Evolutionary conservation across 2,113 vertebrate genomes (phyloP).

Genomic region (Ondatra zibethicus): DNA sequence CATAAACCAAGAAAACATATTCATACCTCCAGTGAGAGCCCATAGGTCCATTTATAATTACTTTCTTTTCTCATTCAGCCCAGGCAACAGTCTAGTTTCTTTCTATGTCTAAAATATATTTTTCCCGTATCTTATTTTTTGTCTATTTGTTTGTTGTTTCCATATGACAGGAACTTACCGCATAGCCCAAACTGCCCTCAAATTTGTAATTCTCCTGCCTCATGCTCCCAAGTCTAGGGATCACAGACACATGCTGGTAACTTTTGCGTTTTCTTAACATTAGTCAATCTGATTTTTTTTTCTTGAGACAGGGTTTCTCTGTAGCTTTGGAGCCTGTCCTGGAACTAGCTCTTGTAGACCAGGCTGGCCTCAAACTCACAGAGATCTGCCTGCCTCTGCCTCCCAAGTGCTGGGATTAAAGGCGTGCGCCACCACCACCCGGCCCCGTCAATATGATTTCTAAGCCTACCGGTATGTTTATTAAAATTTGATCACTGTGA

Average conservation of each 20-base stretch:
- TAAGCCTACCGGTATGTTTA: neutral
- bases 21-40: neutral
- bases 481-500: neutral
- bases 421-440: no score
- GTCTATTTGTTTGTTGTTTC: neutral
- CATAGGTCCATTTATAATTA: neutral
- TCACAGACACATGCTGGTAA: neutral
- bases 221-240: neutral
- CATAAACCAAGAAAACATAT: neutral
- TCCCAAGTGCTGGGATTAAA: no score
- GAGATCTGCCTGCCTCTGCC: no score
- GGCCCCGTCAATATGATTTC: neutral
- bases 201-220: neutral
- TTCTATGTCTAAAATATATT: neutral
- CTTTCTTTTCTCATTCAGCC: neutral
- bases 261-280: conserved; percentile 13
- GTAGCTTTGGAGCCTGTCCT: no score
- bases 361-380: no score
- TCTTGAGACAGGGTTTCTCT: no score
- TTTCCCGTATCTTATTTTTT: neutral
- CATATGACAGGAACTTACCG: neutral
- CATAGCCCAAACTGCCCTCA: neutral
- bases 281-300: neutral
- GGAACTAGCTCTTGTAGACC: no score
- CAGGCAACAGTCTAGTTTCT: conserved; percentile 14